These are phyloP conservation scores for Callinectes sapidus DNA, from an alignment of 2,888 invertebrate genomes.

Conservation along the genomic window DNA sequence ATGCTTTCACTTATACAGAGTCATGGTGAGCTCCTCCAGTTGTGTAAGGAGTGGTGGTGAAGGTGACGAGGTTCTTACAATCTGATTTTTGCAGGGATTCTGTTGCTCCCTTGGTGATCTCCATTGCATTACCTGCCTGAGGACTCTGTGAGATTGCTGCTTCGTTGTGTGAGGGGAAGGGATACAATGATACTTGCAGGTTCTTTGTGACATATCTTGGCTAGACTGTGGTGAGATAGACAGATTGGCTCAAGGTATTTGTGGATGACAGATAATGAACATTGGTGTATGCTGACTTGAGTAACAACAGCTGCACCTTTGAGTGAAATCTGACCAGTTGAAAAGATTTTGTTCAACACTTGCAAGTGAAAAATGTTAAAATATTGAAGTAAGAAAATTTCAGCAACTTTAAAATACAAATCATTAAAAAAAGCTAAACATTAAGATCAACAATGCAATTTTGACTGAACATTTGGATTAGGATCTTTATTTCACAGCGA, in stretches of 20 bases:
- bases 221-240: not conserved
- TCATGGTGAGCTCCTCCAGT: not conserved
- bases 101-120: not conserved
- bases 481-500: no score
- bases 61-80: not conserved
- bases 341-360: no score
- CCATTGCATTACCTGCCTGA: not conserved
- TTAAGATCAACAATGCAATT: no score
- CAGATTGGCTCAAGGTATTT: not conserved
- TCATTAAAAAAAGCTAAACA: no score
- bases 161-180: not conserved
- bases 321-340: no score
- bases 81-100: not conserved
- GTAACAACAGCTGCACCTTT: no score
- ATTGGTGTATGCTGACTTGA: no score
- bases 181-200: not conserved
- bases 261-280: no score
- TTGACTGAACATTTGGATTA: no score
- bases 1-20: not conserved
- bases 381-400: no score
- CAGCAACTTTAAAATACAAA: no score
- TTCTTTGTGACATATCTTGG: not conserved
- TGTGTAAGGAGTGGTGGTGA: not conserved
- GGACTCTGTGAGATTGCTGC: not conserved
- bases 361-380: no score